Percentiles rank a stretch among this genome's conserved stretches.
These are phyloP conservation scores for Pristis pectinata DNA, from an alignment of 2,797 vertebrate genomes.

Conservation along the genomic window DNA sequence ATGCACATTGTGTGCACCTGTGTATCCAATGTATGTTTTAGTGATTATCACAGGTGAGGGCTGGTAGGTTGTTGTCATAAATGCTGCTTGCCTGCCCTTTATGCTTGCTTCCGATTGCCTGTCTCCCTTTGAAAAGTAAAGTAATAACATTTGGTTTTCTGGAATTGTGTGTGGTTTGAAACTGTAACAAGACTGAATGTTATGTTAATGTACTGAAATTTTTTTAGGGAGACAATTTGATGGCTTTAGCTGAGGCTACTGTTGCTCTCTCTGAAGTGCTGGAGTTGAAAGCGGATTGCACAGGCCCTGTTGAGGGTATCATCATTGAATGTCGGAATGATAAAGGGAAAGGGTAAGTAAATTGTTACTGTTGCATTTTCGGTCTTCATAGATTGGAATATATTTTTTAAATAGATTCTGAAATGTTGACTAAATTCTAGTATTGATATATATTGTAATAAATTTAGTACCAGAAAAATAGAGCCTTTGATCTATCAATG, in stretches of 20 bases:
- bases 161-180: background rate
- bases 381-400: background rate
- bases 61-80: no score
- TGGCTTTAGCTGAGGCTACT: constrained; percentile 78
- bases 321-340: constrained; percentile 82
- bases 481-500: background rate
- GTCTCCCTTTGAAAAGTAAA: background rate
- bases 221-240: constrained; percentile 75
- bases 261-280: constrained; percentile 80
- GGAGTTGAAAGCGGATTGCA: constrained; percentile 77
- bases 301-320: constrained; percentile 69
- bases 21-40: no score
- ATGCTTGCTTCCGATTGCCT: background rate
- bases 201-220: background rate
- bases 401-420: background rate
- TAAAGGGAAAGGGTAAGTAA: constrained; percentile 78
- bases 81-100: no score
- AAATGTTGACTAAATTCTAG: background rate
- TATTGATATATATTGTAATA: background rate
- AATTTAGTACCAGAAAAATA: background rate
- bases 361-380: background rate
- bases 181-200: background rate
- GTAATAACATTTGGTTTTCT: background rate
- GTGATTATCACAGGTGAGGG: no score
- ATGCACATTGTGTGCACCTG: no score